Percentiles rank a stretch among this genome's conserved stretches.
These are phyloP conservation scores for Drosophila burlai DNA, from an alignment of 1,140 invertebrate genomes.

Conservation along the genomic window DNA sequence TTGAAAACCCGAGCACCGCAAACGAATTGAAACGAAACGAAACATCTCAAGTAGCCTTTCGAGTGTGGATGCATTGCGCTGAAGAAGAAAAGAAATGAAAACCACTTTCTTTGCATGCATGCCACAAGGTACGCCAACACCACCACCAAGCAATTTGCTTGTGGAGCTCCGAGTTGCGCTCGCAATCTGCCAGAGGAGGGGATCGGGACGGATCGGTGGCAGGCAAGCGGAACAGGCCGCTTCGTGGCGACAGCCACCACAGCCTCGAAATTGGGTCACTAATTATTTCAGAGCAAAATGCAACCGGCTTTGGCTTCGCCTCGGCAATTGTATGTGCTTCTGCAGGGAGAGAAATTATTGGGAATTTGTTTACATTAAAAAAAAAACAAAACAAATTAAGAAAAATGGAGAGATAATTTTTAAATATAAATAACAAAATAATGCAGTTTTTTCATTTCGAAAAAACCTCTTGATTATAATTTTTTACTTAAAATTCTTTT, in stretches of 20 bases:
- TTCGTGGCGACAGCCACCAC: slow-evolving; percentile 48
- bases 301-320: slow-evolving; percentile 59
- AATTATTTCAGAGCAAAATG: slow-evolving; percentile 84
- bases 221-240: slow-evolving; percentile 76
- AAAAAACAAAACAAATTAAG: not conserved
- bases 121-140: slow-evolving; percentile 82
- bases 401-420: not conserved
- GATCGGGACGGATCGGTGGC: slow-evolving; percentile 19
- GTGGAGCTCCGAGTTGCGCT: slow-evolving; percentile 31
- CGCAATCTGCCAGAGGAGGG: slow-evolving; percentile 17
- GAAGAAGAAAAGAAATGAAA: slow-evolving; percentile 80
- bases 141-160: slow-evolving; percentile 76
- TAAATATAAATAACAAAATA: not conserved
- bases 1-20: slow-evolving; percentile 38
- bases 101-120: slow-evolving; percentile 85
- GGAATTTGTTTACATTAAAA: not conserved
- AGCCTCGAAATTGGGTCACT: slow-evolving; percentile 79
- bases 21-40: slow-evolving; percentile 27
- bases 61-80: slow-evolving; percentile 60
- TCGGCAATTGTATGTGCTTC: slow-evolving; percentile 14
- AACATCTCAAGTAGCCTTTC: slow-evolving; percentile 37
- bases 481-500: too few species aligned
- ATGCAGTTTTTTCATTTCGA: not conserved
- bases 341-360: slow-evolving; percentile 20
- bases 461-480: not conserved